Percentiles rank a stretch among this genome's conserved stretches.
Evolutionary conservation across 2,797 vertebrate species (phyloP).

Genomic region (Enteromius thamalakanensis): DNA sequence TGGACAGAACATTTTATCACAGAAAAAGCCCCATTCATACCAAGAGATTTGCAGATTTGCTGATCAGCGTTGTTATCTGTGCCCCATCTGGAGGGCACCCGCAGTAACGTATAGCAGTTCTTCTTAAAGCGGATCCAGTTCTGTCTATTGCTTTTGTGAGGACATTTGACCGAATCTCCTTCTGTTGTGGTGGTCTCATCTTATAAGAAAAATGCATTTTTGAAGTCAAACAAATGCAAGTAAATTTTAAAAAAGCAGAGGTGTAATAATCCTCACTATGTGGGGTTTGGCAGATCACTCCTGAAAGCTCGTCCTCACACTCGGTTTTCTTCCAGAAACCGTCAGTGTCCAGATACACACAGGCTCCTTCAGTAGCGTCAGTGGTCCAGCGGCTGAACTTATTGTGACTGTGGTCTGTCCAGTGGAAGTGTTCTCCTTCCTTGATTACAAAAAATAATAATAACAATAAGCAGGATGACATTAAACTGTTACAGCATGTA

Average conservation of each 20-base stretch:
- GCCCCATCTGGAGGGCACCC: slow-evolving; percentile 79
- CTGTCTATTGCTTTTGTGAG: slow-evolving; percentile 86
- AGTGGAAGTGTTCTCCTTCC: slow-evolving; percentile 87
- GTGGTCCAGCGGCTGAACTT: slow-evolving; percentile 88
- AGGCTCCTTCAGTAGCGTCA: slow-evolving; percentile 77
- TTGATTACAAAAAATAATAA: slow-evolving; percentile 60
- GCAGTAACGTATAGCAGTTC: slow-evolving; percentile 90
- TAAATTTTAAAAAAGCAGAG: background rate
- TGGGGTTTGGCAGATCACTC: slow-evolving; percentile 87
- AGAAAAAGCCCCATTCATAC: slow-evolving; percentile 73
- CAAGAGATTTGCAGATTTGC: slow-evolving; percentile 80
- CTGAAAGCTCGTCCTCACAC: slow-evolving; percentile 80
- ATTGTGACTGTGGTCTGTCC: slow-evolving; percentile 88
- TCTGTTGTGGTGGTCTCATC: slow-evolving; percentile 74
- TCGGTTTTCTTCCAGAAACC: slow-evolving; percentile 91
- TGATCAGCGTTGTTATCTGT: slow-evolving; percentile 66
- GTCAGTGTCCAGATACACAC: slow-evolving; percentile 88
- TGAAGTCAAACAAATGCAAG: background rate
- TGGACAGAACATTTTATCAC: background rate
- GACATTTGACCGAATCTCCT: slow-evolving; percentile 78
- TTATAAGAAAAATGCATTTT: slow-evolving; percentile 57
- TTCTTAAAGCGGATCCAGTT: slow-evolving; percentile 94
- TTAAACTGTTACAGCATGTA: background rate
- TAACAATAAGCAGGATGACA: background rate
- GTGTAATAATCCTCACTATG: slow-evolving; percentile 74